Conservation (phyloP, 1,140 invertebrate genomes). For the Cydia pomonella region DNA sequence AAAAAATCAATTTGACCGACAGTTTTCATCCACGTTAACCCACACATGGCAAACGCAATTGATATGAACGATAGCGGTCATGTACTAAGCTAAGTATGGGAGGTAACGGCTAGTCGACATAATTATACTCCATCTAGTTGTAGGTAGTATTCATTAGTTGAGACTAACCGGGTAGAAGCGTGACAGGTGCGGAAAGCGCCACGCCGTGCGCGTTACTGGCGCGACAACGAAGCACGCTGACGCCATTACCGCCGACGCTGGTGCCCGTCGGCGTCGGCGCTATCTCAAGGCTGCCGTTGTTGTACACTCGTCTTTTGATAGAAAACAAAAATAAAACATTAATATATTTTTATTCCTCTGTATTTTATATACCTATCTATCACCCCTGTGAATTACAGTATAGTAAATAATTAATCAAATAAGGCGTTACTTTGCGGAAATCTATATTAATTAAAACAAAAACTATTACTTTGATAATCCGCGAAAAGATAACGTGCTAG, state of each 20-base stretch:
- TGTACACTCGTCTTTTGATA: slow-evolving; percentile 50
- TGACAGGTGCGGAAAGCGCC: slow-evolving; percentile 56
- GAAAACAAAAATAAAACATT: slow-evolving; percentile 15
- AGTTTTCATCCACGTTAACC: too few relatives aligned
- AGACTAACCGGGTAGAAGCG: slow-evolving; percentile 52
- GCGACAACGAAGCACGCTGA: slow-evolving; percentile 55
- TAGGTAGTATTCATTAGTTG: neutral
- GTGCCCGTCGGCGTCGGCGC: slow-evolving; percentile 30
- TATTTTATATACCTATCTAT: too few relatives aligned
- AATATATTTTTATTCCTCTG: neutral
- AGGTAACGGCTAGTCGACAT: neutral
- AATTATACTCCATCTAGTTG: neutral
- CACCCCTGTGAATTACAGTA: too few relatives aligned
- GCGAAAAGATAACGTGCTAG: too few relatives aligned
- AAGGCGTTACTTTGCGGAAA: too few relatives aligned
- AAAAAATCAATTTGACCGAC: too few relatives aligned
- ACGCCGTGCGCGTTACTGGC: slow-evolving; percentile 61
- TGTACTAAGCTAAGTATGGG: neutral
- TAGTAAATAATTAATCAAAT: too few relatives aligned
- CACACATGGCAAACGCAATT: neutral
- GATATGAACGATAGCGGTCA: neutral
- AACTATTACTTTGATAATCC: too few relatives aligned
- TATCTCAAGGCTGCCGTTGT: slow-evolving; percentile 64
- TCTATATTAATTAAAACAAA: too few relatives aligned
- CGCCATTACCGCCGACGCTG: slow-evolving; percentile 4